phyloP scores from a whole-genome alignment of 2,888 invertebrate species.

The Lamellibrachia satsuma region DNA sequence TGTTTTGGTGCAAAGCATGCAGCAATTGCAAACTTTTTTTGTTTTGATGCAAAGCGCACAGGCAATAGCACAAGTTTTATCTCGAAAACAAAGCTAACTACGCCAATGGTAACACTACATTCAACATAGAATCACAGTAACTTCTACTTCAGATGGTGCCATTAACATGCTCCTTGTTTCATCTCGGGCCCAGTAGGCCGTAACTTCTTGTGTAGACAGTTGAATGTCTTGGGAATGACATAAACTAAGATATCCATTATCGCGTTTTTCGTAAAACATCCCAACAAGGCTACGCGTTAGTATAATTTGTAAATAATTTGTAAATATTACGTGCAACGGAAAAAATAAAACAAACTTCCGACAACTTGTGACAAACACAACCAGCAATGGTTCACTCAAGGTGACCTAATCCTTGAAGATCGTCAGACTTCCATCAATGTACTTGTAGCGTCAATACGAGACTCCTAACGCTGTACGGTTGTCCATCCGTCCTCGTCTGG shows the following conservation, averaged over 20 bases:
- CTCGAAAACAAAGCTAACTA: not conserved
- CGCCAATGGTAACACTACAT: not conserved
- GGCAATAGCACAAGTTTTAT: not conserved
- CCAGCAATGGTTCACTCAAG: not conserved
- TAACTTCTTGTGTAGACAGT: not conserved
- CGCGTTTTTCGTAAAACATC: not conserved
- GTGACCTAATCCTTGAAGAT: not conserved
- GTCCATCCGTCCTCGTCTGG: not conserved
- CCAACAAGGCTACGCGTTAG: not conserved
- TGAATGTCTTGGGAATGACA: not conserved
- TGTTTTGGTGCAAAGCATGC: not conserved
- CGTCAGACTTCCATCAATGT: not conserved
- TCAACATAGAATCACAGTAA: not conserved
- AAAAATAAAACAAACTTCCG: not conserved
- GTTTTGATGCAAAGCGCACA: not conserved
- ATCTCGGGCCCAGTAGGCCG: not conserved
- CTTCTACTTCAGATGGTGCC: not conserved
- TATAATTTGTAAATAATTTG: constrained; percentile 17
- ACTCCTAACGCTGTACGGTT: not conserved
- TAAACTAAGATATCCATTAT: not conserved
- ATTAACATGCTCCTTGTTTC: not conserved
- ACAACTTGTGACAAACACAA: not conserved
- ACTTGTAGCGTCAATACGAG: not conserved
- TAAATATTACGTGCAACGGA: not conserved
- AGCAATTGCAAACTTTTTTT: not conserved